Evolutionary conservation across 2,797 vertebrate genomes (phyloP), one percentile per base, ranked within the genome.

Genomic region (Chaetodon trifasciatus): DNA sequence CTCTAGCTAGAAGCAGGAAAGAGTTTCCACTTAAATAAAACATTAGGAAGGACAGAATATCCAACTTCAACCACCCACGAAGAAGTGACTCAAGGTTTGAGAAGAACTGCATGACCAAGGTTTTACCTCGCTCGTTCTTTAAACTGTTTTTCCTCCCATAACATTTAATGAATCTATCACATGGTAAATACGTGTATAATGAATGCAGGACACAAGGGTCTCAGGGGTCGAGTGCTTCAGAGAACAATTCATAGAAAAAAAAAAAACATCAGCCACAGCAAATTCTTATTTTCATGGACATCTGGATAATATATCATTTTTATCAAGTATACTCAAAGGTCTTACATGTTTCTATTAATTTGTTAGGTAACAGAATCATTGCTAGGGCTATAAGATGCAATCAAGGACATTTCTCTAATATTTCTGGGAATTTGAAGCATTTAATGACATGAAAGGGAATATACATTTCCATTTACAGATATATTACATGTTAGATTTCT

Each of bases 21-120:
- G 11, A 42, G 35, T 58, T 53, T 10, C 28, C 11, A 71, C 74
- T 81, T 57, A 19, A 58, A 71, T 49, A 40, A 71, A 76, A 72
- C 50, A 23, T 35, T 40, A 7, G 12, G 16, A 61, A 65, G 58
- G 55, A 28, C 42, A 57, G 61, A 23, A 42, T 21, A 42, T 62
- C 39, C 40, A 32, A 21, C 42, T 57, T 57, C n/a, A 55, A 19
- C 24, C 9, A 21, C 28, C 10, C 2, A 11, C 13, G 24, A 42
- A 50, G 52, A 39, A 53, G 44, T 19, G 6, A 57, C 5, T 42
- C 16, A 12, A 35, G 21, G 8, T 52, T 15, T 19, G 23, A 50
- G 46, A 53, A 42, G n/a, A 74, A 44, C 0, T 24, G 3, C 11
- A 46, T n/a, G 17, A 47, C 16, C 5, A 19, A 61, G 62, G 50